Evolutionary conservation across 2,113 vertebrate genomes (phyloP), one percentile per base, ranked within the genome.

Genomic region (Rhadina sibilatrix): DNA sequence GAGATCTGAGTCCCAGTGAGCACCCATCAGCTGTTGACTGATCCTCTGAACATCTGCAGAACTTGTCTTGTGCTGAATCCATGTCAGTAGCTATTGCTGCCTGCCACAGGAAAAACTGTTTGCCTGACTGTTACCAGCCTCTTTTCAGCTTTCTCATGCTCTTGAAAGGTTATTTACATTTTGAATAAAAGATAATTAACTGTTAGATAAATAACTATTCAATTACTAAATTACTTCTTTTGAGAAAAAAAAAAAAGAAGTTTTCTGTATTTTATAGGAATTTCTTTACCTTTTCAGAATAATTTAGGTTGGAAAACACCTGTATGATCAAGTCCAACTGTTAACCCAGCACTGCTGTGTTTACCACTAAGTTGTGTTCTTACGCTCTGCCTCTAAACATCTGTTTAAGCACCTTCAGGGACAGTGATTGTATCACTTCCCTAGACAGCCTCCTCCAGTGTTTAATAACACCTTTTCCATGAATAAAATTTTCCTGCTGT

Each of bases 321-420:
- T 25, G 20, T 23, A 37, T 1, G 10, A 14, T 14, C 3, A 20
- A 81, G 11, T 64, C 50, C 31, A 42, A 9, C 11, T 0, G 0
- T 57, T 42, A 37, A 76, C 7, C 6, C 27, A 64, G 20, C 16
- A 19, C 22, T 76, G 28, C 16, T 7, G 3, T 6, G 7, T n/a
- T 54, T 59, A 19, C 28, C 14, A 5, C 50, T 42, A 77, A 71
- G 53, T 33, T 0, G 0, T 42, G 12, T 42, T 31, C 28, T 33
- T 38, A 20, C 0, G 0, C 17, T 50, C 24, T 2, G 4, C 5
- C n/a, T 37, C 49, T 63, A 56, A 60, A 69, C 0, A 0, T 49
- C 27, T 61, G 20, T 81, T 50, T 56, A 31, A 81, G 44, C 21
- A 33, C 3, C 10, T 78, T 31, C 52, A 42, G 30, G n/a, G 46